Evolutionary conservation across 2,888 invertebrate genomes (phyloP), one percentile per base, ranked within the genome.

Genomic region (Mesodorylaimus sp.): DNA sequence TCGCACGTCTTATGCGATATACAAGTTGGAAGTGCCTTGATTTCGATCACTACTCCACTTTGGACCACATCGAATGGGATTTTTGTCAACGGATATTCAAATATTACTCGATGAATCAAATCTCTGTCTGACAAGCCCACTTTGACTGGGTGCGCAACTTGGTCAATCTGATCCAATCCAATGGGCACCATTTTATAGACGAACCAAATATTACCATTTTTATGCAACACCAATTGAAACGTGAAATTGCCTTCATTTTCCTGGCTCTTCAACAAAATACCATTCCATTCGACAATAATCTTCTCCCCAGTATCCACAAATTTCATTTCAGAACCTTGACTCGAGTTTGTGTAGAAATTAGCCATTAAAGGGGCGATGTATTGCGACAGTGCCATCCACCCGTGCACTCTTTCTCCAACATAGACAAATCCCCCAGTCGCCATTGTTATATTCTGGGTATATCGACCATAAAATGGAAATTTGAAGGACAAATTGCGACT

Each of bases 311-410:
- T 87, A 64, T 86, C 86, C 26, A 76, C 74, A 61, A 84, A 80
- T 59, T 81, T 80, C 50, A 97, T 83, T 57, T 73, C 76, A 48
- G 88, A 86, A 56, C 79, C 76, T 55, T 79, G 76, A 2, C 79
- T 78, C 47, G 81, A 68, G 48, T 80, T 79, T 0, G 91, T 89
- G 68, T 97, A 93, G 67, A 97, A 97, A 73, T 97, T 97, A 37
- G 91, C 93, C 95, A 97, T 97, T 46, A 97, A 73, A 0, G 97
- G 95, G 1, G 95, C 95, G 53, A 95, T 88, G 70, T 93, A 95
- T 71, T 97, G 95, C 0, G 95, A 95, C n/a, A 93, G 91, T 0
- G 95, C 95, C 43, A 97, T 74, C 89, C 91, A 95, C 53, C 84
- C 83, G 72, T 97, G 95, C 1, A 91, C 81, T 65, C 88, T 87